phyloP scores from a whole-genome alignment of 2,888 invertebrate genomes.

The Xestia ashworthii region DNA sequence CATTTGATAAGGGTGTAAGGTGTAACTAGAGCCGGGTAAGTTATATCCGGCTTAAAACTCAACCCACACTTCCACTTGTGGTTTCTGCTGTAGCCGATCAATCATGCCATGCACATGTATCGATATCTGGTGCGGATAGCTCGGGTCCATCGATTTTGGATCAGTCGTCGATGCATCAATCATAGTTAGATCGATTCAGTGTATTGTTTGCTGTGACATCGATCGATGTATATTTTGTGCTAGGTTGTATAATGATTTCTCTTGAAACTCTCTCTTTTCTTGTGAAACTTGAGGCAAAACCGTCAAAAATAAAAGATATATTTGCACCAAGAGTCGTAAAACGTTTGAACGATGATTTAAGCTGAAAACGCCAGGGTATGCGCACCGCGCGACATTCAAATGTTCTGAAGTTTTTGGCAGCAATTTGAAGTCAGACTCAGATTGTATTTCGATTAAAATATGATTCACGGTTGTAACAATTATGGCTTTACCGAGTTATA shows the following conservation, averaged over 20 bases:
- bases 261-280: no score
- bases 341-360: not conserved
- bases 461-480: no score
- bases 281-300: not conserved
- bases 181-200: not conserved
- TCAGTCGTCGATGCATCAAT: slow-evolving; percentile 18
- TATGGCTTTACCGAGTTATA: no score
- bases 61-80: not conserved
- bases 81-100: slow-evolving; percentile 4
- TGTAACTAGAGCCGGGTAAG: not conserved
- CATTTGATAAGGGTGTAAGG: slow-evolving; percentile 1
- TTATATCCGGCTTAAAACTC: not conserved
- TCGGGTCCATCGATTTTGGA: slow-evolving; percentile 26
- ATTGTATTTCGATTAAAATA: no score
- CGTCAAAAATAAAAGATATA: not conserved
- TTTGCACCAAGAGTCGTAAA: not conserved
- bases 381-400: no score
- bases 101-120: slow-evolving; percentile 9
- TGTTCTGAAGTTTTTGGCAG: no score
- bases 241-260: not conserved
- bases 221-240: not conserved
- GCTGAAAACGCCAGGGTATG: no score
- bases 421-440: no score
- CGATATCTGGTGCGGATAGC: slow-evolving; percentile 21
- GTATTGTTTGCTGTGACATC: not conserved